A percentile compares a stretch with the other conserved stretches of the same genome.
Evolutionary conservation across 2,888 invertebrate species (phyloP).

Genomic region (Danaus chrysippus): DNA sequence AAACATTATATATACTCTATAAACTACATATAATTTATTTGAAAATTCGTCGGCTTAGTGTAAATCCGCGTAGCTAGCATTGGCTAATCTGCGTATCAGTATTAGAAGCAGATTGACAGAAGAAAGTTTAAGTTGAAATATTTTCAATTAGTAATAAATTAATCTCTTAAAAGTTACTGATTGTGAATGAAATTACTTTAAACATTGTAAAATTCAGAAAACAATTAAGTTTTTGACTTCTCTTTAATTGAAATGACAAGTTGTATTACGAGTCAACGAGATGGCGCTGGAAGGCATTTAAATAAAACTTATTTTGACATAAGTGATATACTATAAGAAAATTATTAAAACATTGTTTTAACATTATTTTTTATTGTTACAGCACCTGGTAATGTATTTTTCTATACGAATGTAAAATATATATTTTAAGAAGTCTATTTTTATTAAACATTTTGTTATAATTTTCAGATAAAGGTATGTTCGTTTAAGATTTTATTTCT

Average conservation of each 20-base stretch:
- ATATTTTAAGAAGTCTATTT: constrained; percentile 7
- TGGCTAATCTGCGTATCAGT: background rate
- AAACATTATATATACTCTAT: background rate
- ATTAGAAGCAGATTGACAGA: too few species aligned
- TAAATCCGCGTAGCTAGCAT: too few species aligned
- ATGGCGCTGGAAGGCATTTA: background rate
- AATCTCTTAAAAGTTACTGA: too few species aligned
- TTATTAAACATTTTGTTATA: background rate
- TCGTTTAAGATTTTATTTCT: background rate
- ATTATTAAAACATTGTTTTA: background rate
- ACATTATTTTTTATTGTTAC: constrained; percentile 12
- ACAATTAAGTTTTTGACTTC: too few species aligned
- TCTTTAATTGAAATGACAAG: too few species aligned
- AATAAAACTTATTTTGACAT: background rate
- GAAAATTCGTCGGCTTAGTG: too few species aligned
- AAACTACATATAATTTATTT: background rate
- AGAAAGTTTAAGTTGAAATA: too few species aligned
- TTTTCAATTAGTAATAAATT: too few species aligned
- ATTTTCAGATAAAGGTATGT: constrained; percentile 22
- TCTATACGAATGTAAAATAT: background rate
- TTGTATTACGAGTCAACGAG: too few species aligned
- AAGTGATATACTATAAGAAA: background rate
- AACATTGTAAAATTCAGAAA: too few species aligned
- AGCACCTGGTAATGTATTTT: constrained; percentile 23
- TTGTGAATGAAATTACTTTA: too few species aligned